A percentile compares a stretch with the other conserved stretches of the same genome.
Conservation (phyloP, 2,888 invertebrate species). For the Acleris holmiana region DNA sequence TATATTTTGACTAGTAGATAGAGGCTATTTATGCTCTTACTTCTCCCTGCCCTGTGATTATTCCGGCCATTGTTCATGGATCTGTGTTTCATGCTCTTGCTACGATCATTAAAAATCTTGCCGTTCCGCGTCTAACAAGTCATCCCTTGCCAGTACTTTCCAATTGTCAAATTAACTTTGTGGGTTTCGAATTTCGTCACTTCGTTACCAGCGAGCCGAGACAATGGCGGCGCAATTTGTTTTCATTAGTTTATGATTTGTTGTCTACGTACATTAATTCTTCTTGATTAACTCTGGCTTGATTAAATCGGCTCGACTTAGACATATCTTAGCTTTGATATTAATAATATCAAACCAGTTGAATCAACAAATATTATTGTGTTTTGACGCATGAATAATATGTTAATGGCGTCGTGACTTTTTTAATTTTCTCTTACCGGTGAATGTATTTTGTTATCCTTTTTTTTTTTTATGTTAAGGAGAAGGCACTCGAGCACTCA, state of each 20-base stretch:
- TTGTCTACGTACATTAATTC: conserved; percentile 37
- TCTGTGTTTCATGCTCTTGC: no score
- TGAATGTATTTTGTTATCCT: no score
- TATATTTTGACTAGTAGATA: no score
- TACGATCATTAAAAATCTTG: background rate
- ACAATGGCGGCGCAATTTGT: conserved; percentile 36
- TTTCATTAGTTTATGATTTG: conserved; percentile 37
- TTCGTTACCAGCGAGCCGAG: conserved; percentile 32
- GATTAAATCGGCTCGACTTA: conserved; percentile 10
- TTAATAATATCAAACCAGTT: background rate
- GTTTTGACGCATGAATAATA: no score
- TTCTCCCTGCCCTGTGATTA: no score
- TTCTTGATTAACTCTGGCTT: conserved; percentile 28
- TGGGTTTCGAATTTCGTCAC: conserved; percentile 26
- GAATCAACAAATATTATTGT: background rate
- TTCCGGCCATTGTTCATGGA: no score
- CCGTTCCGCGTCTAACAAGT: no score
- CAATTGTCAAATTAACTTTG: conserved; percentile 20
- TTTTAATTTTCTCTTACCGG: no score
- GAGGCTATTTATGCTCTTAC: no score
- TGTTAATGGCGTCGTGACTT: no score
- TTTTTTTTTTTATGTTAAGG: no score
- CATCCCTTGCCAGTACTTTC: conserved; percentile 28
- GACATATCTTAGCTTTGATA: background rate
- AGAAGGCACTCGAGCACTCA: no score